Evolutionary conservation across 2,797 vertebrate species (phyloP).

Genomic region (Bradypodion ventrale): DNA sequence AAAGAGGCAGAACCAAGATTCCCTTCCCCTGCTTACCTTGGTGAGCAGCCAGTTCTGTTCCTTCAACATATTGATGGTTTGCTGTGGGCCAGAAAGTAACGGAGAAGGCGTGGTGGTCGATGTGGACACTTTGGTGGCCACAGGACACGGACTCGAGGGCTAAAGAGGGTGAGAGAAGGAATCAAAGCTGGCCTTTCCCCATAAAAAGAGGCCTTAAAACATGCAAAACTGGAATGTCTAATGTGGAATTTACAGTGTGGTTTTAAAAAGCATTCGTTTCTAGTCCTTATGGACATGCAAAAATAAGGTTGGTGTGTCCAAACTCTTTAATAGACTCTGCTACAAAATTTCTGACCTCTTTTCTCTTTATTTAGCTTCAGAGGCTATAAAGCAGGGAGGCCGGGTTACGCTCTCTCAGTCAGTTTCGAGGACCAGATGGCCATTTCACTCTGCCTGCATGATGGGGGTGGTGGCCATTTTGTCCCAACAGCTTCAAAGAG

Average conservation of each 20-base stretch:
- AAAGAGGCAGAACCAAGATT: too few relatives aligned
- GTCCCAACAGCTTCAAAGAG: too few relatives aligned
- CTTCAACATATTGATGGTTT: slow-evolving; percentile 90
- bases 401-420: too few relatives aligned
- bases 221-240: too few relatives aligned
- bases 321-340: neutral
- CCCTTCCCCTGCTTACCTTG: slow-evolving; percentile 75
- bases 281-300: neutral
- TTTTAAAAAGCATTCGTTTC: neutral
- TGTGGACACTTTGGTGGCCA: slow-evolving; percentile 42
- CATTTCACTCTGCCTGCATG: too few relatives aligned
- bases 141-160: slow-evolving; percentile 65
- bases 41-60: slow-evolving; percentile 96
- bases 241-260: too few relatives aligned
- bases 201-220: too few relatives aligned
- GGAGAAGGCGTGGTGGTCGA: slow-evolving; percentile 29
- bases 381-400: too few relatives aligned
- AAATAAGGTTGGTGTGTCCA: neutral
- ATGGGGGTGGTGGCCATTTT: too few relatives aligned
- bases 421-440: too few relatives aligned
- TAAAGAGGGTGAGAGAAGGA: slow-evolving; percentile 49
- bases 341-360: neutral
- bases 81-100: slow-evolving; percentile 74
- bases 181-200: neutral
- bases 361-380: neutral